Evolutionary conservation across 2,888 invertebrate species (phyloP), one percentile per base, ranked within the genome.

Genomic region (Chirona hameri): DNA sequence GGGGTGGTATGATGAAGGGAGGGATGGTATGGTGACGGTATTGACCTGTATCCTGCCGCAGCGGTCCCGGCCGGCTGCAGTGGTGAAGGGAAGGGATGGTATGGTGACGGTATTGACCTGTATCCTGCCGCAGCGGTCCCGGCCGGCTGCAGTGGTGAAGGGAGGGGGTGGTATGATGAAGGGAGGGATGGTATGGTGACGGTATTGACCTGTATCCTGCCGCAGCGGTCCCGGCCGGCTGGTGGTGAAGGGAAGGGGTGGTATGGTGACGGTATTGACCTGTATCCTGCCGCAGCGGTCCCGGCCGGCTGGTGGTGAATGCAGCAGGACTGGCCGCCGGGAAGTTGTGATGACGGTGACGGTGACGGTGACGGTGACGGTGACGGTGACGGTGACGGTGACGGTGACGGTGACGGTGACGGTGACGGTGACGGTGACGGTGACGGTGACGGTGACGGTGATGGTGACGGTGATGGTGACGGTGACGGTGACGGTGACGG

Each of bases 91-190:
- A 99, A 99, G 88, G n/a, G n/a, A n/a, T n/a, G n/a, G n/a, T n/a
- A 99, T 2, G 92, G 98, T 3, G 96, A 99, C 0, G 95, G 96
- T 0, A 91, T 1, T 91, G 90, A 86, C 91, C 90, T 85, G 90
- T 57, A 21, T 21, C 57, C 18, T 18, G 9, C n/a, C n/a, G n/a
- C 69, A 69, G 69, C 24, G 39, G 72, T 7, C 14, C 18, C 0
- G 39, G 9, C 39, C 31, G 72, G 2, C 72, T 46, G 18, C 0
- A 98, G 99, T 99, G 1, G 94, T 99, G 0, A 99, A 99, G 89
- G 98, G 55, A 99, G 99, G 99, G 55, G 99, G n/a, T n/a, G 99
- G 99, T 0, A 99, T 99, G 99, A 99, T 55, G 99, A 88, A 99
- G 99, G 0, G 99, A 99, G 88, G 99, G 99, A 99, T 99, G 99